Base-by-base conservation (phyloP, 2,888 invertebrate genomes). In the Pachydiplax longipennis region DNA sequence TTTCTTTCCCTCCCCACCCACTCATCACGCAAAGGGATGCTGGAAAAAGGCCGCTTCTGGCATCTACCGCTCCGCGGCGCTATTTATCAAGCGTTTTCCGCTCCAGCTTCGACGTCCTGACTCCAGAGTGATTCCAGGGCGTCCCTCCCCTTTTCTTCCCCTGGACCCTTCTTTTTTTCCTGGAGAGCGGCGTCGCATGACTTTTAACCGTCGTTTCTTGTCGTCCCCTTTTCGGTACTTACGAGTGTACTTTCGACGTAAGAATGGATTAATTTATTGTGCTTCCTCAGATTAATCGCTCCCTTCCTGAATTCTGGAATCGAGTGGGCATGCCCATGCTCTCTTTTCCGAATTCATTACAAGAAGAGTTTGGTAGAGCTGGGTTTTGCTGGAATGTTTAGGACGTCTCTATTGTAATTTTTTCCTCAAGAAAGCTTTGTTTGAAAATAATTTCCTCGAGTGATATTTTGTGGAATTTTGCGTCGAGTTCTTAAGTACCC, bases 31-130 rank as follows among this genome's bases (percentile, higher is more conserved):
- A 31, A 37, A 40, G 61, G 87, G 37, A 22, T 35, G 58, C 58
- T 18, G 25, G 53, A 87, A 87, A 65, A 87, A 58, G 87, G 58
- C 58, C 58, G 87, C 58, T 87, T 87, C 87, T 87, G 61, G 87
- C 87, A 87, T 87, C 87, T 61, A 58, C 87, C 87, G 87, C 87
- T 61, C 35, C 87, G 87, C 40, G 87, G 87, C 87, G 87, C 87
- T 58, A 87, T 87, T 61, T 87, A 87, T 87, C 87, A 87, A 87
- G 37, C 87, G 87, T 65, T 87, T 87, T 87, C 87, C 87, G 35
- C 87, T 61, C 83, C 61, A 58, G 87, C 61, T 61, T 87, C 87
- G 87, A 87, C 87, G 61, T 87, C 87, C 87, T 87, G 87, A 87
- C 87, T 87, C 65, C 87, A 87, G 87, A 87, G 61, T 87, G 61